Conservation (phyloP, 2,113 vertebrate genomes). For the Muntiacus muntjak region DNA sequence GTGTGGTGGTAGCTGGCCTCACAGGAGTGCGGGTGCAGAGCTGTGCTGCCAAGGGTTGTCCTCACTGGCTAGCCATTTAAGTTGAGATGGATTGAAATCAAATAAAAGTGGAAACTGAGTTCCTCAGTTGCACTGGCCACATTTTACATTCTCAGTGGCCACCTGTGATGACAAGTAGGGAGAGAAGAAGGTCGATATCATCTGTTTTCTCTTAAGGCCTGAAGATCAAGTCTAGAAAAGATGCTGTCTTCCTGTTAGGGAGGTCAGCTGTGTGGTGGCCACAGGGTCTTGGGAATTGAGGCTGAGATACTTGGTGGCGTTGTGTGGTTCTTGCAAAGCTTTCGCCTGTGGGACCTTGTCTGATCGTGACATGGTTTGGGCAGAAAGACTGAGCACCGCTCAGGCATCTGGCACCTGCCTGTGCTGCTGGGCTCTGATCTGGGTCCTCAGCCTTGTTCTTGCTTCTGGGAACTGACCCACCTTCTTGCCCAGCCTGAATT, state of each 20-base stretch:
- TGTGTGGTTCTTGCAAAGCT: background rate
- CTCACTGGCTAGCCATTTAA: background rate
- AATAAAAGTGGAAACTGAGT: background rate
- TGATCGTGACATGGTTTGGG: background rate
- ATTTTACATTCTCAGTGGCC: background rate
- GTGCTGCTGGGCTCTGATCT: background rate
- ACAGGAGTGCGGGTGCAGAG: background rate
- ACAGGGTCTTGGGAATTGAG: background rate
- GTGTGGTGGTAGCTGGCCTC: background rate
- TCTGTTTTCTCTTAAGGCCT: too few relatives aligned
- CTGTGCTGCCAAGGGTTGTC: background rate
- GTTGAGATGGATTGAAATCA: background rate
- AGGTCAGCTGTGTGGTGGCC: rapidly evolving
- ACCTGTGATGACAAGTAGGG: background rate
- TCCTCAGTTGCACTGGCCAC: background rate
- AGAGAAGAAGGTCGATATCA: background rate
- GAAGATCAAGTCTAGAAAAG: background rate
- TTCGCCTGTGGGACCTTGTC: background rate
- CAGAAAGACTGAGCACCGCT: background rate
- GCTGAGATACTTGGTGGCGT: background rate
- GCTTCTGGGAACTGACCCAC: background rate
- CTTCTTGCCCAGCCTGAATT: background rate
- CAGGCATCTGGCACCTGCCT: background rate
- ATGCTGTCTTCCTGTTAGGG: background rate
- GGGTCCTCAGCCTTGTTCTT: background rate